These are phyloP conservation scores for Gephyroberyx darwinii DNA, from an alignment of 2,797 vertebrate genomes.

Conservation along the genomic window DNA sequence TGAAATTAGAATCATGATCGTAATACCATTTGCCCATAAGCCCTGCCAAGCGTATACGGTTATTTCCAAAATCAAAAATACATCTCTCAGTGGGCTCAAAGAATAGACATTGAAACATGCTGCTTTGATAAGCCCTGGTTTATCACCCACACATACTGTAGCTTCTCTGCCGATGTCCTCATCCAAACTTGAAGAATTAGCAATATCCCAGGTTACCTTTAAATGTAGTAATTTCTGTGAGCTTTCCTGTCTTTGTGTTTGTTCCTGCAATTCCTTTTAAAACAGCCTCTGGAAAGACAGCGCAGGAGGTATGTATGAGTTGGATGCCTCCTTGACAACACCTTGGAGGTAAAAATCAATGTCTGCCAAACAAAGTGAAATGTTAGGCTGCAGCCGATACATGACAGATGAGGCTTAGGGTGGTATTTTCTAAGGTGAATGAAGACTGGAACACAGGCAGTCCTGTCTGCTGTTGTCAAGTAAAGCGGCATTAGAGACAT, in stretches of 20 bases:
- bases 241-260: constrained; percentile 29
- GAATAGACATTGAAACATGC: constrained; percentile 30
- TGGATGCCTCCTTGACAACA: constrained; percentile 79
- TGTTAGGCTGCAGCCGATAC: constrained; percentile 76
- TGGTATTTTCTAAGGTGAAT: constrained; percentile 76
- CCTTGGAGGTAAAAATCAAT: constrained; percentile 81
- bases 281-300: constrained; percentile 63
- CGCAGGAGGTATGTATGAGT: constrained; percentile 66
- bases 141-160: constrained; percentile 42
- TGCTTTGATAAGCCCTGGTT: constrained; percentile 34
- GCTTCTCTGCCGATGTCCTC: constrained; percentile 38
- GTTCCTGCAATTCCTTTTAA: constrained; percentile 53
- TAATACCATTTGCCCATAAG: not conserved
- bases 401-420: constrained; percentile 76
- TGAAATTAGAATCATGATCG: not conserved
- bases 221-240: constrained; percentile 49
- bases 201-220: constrained; percentile 49
- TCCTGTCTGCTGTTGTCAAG: constrained; percentile 73
- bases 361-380: constrained; percentile 81
- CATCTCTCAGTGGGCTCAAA: constrained; percentile 22
- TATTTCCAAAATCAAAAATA: not conserved
- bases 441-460: constrained; percentile 68
- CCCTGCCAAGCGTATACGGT: constrained; percentile 28
- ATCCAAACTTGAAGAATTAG: constrained; percentile 35
- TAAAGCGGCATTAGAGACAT: constrained; percentile 62